Base-by-base conservation (phyloP, 2,113 vertebrate species). In the Prunella fulvescens region DNA sequence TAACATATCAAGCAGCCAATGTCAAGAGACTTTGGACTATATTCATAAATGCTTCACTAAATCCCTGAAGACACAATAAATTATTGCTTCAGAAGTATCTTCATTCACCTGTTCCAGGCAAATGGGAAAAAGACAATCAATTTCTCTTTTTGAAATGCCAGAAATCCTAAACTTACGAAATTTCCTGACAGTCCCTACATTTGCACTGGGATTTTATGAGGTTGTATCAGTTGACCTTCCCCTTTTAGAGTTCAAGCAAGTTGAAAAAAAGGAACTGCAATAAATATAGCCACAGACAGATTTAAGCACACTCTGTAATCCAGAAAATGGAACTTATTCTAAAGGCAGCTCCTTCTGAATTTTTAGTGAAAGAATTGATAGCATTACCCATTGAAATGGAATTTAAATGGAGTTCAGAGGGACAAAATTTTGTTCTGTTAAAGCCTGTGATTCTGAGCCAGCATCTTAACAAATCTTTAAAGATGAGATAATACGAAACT, bases 141-240 rank as follows among this genome's bases (percentile, higher is more conserved):
- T 96, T 96, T 91, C 85, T 85, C 82, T 94, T 87, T 94, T 66
- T 91, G 81, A 96, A 95, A 94, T 92, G 84, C 64, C 92, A 97
- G 93, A 92, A 92, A 78, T 93, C 74, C 78, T 83, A 91, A 91
- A 82, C 51, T 29, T 60, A 86, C 5, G 74, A 96, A 86, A 95
- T 83, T 95, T 88, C 81, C 77, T 89, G 70, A 88, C 71, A 95
- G 88, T 81, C 61, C 18, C 72, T 93, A 44, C 77, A 73, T 94
- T 90, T 96, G 86, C 66, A 73, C 40, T 86, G 64, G 44, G 70
- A 60, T 94, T 97, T 95, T 94, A 92, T 45, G 76, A 91, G 44
- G 73, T 74, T 94, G 50, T 73, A 57, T 83, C 69, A 74, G 71
- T 70, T 91, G 90, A 96, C 93, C 86, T 93, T 80, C 86, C 54